A percentile compares a stretch with the other conserved stretches of the same genome.
phyloP scores from a whole-genome alignment of 1,140 invertebrate species.

The Holcopasites calliopsidis region DNA sequence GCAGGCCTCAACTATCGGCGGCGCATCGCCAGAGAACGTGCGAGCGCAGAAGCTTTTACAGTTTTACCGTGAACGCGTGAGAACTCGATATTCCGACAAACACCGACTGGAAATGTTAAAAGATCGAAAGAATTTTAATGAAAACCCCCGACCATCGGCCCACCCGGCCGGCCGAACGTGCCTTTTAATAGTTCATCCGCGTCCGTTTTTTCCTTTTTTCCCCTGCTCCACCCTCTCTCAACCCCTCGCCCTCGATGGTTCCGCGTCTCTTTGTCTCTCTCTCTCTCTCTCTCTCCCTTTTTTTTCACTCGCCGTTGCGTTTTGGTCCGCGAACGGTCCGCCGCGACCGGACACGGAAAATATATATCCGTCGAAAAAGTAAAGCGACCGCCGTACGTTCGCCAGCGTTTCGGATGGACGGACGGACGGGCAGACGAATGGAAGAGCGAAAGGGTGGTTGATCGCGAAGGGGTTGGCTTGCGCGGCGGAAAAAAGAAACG shows the following conservation, averaged over 20 bases:
- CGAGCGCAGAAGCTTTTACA: conserved; percentile 53
- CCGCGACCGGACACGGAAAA: conserved; percentile 56
- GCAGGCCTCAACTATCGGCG: background rate
- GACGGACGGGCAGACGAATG: conserved; percentile 43
- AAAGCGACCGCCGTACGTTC: conserved; percentile 60
- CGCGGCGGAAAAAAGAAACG: background rate
- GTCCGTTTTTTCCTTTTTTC: conserved; percentile 44
- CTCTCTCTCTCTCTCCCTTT: background rate
- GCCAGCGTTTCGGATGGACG: conserved; percentile 55
- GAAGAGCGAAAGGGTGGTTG: background rate
- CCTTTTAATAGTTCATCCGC: conserved; percentile 68
- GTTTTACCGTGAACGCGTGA: conserved; percentile 61
- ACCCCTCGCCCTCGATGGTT: background rate
- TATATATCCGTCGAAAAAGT: conserved; percentile 63
- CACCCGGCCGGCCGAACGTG: conserved; percentile 57
- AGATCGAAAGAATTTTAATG: conserved; percentile 68
- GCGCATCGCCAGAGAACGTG: conserved; percentile 7
- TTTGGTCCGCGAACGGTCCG: conserved; percentile 57
- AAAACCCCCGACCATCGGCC: conserved; percentile 59
- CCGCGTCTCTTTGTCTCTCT: background rate
- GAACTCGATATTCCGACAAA: conserved; percentile 67
- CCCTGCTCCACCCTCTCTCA: conserved; percentile 22
- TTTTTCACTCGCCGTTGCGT: conserved; percentile 59
- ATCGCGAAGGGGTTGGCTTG: conserved; percentile 5
- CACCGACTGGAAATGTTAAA: conserved; percentile 67